phyloP scores from a whole-genome alignment of 2,113 vertebrate genomes.

The Sigmodon hispidus region DNA sequence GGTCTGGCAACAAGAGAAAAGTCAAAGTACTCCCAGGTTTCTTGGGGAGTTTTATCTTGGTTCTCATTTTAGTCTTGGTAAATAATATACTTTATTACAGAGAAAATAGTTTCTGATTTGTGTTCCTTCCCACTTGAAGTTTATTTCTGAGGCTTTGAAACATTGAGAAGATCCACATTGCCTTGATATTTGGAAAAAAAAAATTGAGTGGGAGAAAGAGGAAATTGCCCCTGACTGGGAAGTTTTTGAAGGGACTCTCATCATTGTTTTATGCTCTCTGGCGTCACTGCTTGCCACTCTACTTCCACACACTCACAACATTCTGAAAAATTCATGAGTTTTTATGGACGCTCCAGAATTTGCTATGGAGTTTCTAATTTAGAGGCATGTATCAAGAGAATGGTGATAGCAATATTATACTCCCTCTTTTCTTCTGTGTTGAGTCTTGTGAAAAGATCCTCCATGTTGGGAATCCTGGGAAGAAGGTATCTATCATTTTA shows the following conservation, averaged over 20 bases:
- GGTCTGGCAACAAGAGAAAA: neutral
- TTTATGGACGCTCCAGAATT: neutral
- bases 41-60: neutral
- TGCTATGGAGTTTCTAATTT: neutral
- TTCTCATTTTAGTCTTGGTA: neutral
- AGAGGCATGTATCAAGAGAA: neutral
- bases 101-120: neutral
- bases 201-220: neutral
- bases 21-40: neutral
- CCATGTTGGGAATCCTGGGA: neutral
- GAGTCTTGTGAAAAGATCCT: neutral
- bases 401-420: neutral
- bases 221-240: accelerated
- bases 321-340: neutral
- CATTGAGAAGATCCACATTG: neutral
- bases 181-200: neutral
- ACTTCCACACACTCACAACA: neutral
- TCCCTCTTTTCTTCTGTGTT: neutral
- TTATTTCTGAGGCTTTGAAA: neutral
- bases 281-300: neutral
- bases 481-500: neutral
- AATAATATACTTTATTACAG: neutral
- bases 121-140: neutral
- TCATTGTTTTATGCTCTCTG: neutral
- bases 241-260: neutral